Conservation (phyloP, 1,140 invertebrate species). For the Bombus ignitus region DNA sequence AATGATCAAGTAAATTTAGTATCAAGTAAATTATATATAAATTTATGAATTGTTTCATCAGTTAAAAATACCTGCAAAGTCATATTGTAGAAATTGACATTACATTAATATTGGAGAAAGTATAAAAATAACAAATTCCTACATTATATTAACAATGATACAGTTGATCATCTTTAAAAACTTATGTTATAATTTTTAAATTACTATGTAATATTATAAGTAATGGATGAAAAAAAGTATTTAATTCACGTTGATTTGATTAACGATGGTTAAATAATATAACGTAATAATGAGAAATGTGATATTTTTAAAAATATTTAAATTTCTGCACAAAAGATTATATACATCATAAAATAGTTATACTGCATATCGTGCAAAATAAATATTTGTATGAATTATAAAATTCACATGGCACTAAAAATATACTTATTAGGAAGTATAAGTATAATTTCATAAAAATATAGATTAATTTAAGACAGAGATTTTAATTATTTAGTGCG, state of each 20-base stretch:
- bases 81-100: conserved; percentile 26
- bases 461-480: background rate
- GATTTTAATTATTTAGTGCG: background rate
- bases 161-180: background rate
- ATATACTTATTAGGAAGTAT: background rate
- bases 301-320: conserved; percentile 33
- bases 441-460: conserved; percentile 1
- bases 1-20: conserved; percentile 36
- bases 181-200: conserved; percentile 5
- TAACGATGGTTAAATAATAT: background rate
- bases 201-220: background rate
- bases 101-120: background rate
- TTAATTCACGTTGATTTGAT: conserved; percentile 18
- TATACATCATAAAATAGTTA: background rate
- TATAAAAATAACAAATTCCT: conserved; percentile 27
- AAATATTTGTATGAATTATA: conserved; percentile 20
- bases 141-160: conserved; percentile 28
- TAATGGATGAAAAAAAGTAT: background rate
- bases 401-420: conserved; percentile 26
- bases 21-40: conserved; percentile 35
- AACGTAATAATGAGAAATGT: conserved; percentile 2
- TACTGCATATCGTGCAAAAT: conserved; percentile 14
- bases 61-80: conserved; percentile 18
- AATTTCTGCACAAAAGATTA: conserved; percentile 33
- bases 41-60: conserved; percentile 28